Evolutionary conservation across 2,113 vertebrate genomes (phyloP), one percentile per base, ranked within the genome.

Genomic region (Tachycineta bicolor): DNA sequence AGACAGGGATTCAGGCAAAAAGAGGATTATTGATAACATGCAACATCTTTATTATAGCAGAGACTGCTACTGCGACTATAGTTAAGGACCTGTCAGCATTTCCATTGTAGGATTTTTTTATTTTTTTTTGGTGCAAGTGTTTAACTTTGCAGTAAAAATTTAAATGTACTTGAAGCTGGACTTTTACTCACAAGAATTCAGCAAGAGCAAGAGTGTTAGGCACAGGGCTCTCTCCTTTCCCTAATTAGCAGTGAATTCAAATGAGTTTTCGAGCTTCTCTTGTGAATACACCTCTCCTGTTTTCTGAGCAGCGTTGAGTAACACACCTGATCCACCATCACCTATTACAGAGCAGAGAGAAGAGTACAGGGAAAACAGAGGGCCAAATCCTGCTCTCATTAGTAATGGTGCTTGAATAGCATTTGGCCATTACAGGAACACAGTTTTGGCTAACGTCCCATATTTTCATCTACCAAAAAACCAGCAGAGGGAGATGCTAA

Each of bases 1-100:
- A 95, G 91, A 97, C 87, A 92, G 90, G 96, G 94, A 97, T 97
- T 93, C 93, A 88, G 83, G 95, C 82, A 94, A 95, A 95, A 94
- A 96, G 95, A 96, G 95, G 94, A 94, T 97, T 96, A 96, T 95
- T 93, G 94, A 95, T 97, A 95, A 97, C 96, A 96, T 90, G 95
- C 73, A 93, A 87, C 85, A 95, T 96, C 89, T 95, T 91, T 96
- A 94, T 95, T 97, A 90, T 91, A 79, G 93, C 60, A 83, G 88
- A 55, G 91, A 62, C 89, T 88, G 90, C 83, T 84, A 85, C 89
- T 80, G 76, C 68, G 94, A 74, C 83, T 94, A 69, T 62, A 94
- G 87, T 89, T 93, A 96, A 97, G 79, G 93, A 68, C 85, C 75
- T 97, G 94, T 96, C 96, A 97, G 89, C 95, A 87, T 89, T 97